Percentiles rank a stretch among this genome's conserved stretches.
Evolutionary conservation across 2,888 invertebrate genomes (phyloP).

Genomic region (Himalopsyche japonica): DNA sequence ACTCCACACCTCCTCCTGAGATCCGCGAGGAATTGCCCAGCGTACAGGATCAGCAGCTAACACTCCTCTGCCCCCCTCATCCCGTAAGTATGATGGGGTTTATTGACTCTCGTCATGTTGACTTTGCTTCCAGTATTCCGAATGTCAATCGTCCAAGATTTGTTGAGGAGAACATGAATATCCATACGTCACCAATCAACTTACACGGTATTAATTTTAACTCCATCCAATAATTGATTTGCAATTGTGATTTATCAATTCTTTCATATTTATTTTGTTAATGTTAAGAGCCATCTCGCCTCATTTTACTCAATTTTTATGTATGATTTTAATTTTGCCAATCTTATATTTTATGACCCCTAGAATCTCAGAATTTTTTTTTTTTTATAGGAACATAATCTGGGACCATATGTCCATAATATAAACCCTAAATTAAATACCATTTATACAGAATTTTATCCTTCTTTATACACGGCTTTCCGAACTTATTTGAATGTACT

Average conservation of each 20-base stretch:
- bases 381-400: too few species aligned
- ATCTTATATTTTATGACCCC: background rate
- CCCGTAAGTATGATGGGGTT: constrained; percentile 71
- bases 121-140: constrained; percentile 65
- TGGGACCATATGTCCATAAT: too few species aligned
- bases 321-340: background rate
- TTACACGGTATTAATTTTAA: constrained; percentile 77
- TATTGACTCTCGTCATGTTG: constrained; percentile 72
- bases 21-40: constrained; percentile 50
- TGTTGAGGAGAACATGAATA: constrained; percentile 51
- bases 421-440: too few species aligned
- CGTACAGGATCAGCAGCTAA: constrained; percentile 52
- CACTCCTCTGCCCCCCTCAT: constrained; percentile 66
- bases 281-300: background rate
- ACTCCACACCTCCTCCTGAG: constrained; percentile 62
- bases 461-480: too few species aligned
- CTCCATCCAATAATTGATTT: constrained; percentile 64
- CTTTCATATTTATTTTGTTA: background rate
- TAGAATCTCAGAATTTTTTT: background rate
- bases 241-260: constrained; percentile 51
- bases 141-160: constrained; percentile 58
- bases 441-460: too few species aligned
- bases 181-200: constrained; percentile 67
- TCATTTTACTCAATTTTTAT: background rate
- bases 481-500: too few species aligned